Conservation (phyloP, 2,888 invertebrate species). For the Nemapogon koenigi region DNA sequence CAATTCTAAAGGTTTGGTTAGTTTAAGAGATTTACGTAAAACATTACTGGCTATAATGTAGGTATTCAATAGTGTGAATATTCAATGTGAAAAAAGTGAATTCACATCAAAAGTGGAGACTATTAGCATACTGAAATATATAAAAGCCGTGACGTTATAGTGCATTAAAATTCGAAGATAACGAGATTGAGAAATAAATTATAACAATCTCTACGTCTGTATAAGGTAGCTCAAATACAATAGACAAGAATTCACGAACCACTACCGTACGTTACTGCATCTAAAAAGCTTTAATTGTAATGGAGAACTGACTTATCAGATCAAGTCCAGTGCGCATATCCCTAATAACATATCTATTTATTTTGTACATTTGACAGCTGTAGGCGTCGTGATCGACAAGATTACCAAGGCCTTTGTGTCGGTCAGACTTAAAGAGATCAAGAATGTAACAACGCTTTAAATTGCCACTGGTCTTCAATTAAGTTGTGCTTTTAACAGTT, state of each 20-base stretch:
- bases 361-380: constrained; percentile 59
- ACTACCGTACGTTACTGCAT: constrained; percentile 29
- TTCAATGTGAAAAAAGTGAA: too few species aligned
- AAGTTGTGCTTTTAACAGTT: constrained; percentile 12
- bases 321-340: constrained; percentile 46
- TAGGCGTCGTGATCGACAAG: constrained; percentile 48
- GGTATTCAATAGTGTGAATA: too few species aligned
- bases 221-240: not conserved
- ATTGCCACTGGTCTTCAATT: constrained; percentile 40
- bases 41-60: too few species aligned
- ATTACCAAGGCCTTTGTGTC: constrained; percentile 23
- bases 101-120: too few species aligned
- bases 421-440: constrained; percentile 20
- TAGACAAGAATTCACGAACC: constrained; percentile 1
- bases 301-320: constrained; percentile 60
- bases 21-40: too few species aligned
- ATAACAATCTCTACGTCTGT: too few species aligned
- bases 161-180: too few species aligned
- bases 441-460: constrained; percentile 27
- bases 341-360: constrained; percentile 61
- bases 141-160: too few species aligned
- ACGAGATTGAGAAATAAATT: too few species aligned
- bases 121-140: too few species aligned
- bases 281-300: constrained; percentile 58
- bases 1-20: too few species aligned